phyloP scores from a whole-genome alignment of 2,888 invertebrate species.

The Cacoxenus indagator region DNA sequence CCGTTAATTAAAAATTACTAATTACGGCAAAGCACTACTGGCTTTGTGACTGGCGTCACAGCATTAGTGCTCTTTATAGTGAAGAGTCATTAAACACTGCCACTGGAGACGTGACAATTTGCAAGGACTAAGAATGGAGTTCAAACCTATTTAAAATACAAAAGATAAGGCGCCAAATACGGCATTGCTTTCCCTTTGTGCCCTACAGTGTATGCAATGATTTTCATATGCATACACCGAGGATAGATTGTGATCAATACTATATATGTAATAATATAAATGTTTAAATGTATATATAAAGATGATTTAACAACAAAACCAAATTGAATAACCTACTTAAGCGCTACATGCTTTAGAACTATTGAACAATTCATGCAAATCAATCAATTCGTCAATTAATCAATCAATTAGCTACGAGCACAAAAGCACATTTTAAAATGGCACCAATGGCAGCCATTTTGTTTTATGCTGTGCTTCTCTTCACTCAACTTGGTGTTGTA shows the following conservation, averaged over 20 bases:
- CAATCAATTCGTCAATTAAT: conserved; percentile 3
- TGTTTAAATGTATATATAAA: background rate
- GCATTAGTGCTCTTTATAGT: no score
- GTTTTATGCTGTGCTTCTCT: conserved; percentile 20
- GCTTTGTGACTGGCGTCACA: no score
- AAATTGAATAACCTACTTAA: conserved; percentile 48
- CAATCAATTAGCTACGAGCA: conserved; percentile 25
- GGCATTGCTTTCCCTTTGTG: background rate
- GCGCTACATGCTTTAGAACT: conserved; percentile 59
- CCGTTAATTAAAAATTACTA: no score
- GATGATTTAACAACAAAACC: conserved; percentile 2
- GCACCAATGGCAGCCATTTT: background rate
- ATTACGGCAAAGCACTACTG: no score
- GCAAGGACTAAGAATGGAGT: no score
- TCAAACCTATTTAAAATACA: background rate
- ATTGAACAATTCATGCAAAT: conserved; percentile 36
- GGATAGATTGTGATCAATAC: background rate
- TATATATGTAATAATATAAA: background rate
- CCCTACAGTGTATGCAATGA: background rate
- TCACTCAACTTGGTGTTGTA: background rate
- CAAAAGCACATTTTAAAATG: conserved; percentile 20
- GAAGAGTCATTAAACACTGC: no score
- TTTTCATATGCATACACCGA: background rate
- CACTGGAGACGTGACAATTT: no score
- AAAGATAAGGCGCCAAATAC: background rate